These are phyloP conservation scores for Crotalus viridis DNA, from an alignment of 2,113 vertebrate genomes.

Conservation along the genomic window DNA sequence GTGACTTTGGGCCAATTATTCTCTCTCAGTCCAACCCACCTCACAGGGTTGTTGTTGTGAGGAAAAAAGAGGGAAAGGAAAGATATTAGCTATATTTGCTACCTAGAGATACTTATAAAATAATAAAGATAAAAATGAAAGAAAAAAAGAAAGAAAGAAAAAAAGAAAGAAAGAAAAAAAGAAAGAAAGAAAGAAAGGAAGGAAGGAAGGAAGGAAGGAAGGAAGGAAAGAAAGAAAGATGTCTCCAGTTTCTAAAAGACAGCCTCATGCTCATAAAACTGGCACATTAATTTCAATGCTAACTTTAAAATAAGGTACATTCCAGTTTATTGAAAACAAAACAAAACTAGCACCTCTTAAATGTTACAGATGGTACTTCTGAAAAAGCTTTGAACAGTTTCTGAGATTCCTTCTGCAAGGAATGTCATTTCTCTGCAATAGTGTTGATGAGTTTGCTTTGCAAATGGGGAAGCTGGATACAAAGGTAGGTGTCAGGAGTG, in stretches of 20 bases:
- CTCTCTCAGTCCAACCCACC: background rate
- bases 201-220: too few relatives aligned
- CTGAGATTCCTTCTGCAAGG: constrained; percentile 58
- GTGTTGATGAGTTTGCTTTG: constrained; percentile 38
- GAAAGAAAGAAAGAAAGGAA: too few relatives aligned
- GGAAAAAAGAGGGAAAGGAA: too few relatives aligned
- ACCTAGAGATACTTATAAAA: background rate
- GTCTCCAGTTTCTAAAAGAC: background rate
- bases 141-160: too few relatives aligned
- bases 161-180: too few relatives aligned
- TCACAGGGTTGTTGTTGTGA: too few relatives aligned
- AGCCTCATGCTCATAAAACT: background rate
- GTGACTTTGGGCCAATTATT: background rate
- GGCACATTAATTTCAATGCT: background rate
- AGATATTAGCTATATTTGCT: too few relatives aligned
- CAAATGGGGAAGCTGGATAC: constrained; percentile 23
- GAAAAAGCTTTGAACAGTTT: constrained; percentile 52
- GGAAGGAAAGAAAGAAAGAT: too few relatives aligned
- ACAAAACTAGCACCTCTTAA: background rate
- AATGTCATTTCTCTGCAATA: constrained; percentile 50
- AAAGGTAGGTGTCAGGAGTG: background rate
- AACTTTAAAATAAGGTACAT: background rate
- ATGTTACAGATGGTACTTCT: background rate
- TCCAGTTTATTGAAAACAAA: background rate
- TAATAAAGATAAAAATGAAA: background rate